phyloP scores from a whole-genome alignment of 2,888 invertebrate species.

The Ormyrus rosae region DNA sequence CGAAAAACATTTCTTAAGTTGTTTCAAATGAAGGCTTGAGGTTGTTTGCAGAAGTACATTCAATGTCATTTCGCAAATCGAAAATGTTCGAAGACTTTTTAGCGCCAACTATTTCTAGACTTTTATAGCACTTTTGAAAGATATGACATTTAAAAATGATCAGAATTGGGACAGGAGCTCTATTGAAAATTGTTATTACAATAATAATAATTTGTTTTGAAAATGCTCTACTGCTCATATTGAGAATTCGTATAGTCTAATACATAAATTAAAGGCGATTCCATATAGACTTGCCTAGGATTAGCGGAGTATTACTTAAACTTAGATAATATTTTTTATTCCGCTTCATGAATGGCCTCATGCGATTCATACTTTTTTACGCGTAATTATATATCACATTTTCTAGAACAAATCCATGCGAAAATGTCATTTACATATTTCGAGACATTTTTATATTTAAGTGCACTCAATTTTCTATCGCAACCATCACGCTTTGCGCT shows the following conservation, averaged over 20 bases:
- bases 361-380: conserved; percentile 12
- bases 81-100: conserved; percentile 20
- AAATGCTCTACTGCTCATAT: background rate
- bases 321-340: conserved; percentile 36
- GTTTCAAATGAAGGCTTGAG: conserved; percentile 11
- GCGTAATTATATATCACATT: conserved; percentile 1
- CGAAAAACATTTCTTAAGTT: conserved; percentile 31
- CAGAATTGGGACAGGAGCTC: background rate
- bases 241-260: background rate
- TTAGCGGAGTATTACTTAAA: conserved; percentile 43
- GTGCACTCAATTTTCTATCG: background rate
- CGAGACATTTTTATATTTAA: conserved; percentile 15
- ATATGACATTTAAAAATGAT: background rate
- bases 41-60: conserved; percentile 26
- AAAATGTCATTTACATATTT: background rate
- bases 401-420: background rate
- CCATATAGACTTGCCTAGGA: conserved; percentile 16
- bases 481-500: conserved; percentile 6
- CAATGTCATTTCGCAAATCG: conserved; percentile 24
- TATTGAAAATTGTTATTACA: conserved; percentile 6
- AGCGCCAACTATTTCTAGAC: conserved; percentile 6
- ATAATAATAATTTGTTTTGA: background rate
- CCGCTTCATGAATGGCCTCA: conserved; percentile 9
- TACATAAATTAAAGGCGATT: background rate
- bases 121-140: conserved; percentile 12